These are phyloP conservation scores for Gastrophysa polygoni DNA, from an alignment of 2,888 invertebrate species.

Conservation along the genomic window DNA sequence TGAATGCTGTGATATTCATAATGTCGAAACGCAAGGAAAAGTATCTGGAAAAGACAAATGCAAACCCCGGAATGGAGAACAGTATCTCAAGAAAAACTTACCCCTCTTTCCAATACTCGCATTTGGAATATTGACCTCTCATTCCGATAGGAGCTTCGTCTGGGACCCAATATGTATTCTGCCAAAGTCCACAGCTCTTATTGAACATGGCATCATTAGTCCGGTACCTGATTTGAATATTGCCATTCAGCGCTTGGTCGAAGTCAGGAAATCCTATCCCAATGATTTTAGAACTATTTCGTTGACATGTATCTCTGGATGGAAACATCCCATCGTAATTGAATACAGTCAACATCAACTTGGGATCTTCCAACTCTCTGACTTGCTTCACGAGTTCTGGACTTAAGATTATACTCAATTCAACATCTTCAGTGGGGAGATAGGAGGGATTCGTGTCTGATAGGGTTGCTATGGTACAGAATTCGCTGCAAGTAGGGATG, in stretches of 20 bases:
- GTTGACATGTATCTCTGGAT: neutral
- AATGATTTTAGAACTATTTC: constrained; percentile 20
- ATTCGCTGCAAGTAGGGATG: neutral
- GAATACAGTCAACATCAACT: constrained; percentile 22
- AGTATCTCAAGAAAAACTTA: constrained; percentile 9
- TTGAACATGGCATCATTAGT: constrained; percentile 2
- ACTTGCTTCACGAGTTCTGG: constrained; percentile 16
- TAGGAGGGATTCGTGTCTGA: neutral
- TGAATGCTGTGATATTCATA: constrained; percentile 15
- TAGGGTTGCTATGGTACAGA: neutral
- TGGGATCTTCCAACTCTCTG: neutral
- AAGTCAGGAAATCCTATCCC: constrained; percentile 18
- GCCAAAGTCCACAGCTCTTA: constrained; percentile 18
- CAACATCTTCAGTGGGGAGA: neutral
- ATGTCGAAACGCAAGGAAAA: constrained; percentile 8
- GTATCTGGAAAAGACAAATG: constrained; percentile 17
- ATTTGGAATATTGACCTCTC: too few species aligned
- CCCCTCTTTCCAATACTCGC: constrained; percentile 11
- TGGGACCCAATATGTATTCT: neutral
- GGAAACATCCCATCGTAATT: constrained; percentile 21
- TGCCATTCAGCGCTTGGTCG: neutral
- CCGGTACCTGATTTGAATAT: constrained; percentile 11
- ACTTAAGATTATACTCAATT: constrained; percentile 4
- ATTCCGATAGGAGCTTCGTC: too few species aligned
- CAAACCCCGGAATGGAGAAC: too few species aligned